Evolutionary conservation across 2,888 invertebrate species (phyloP).

Genomic region (Sesia apiformis): DNA sequence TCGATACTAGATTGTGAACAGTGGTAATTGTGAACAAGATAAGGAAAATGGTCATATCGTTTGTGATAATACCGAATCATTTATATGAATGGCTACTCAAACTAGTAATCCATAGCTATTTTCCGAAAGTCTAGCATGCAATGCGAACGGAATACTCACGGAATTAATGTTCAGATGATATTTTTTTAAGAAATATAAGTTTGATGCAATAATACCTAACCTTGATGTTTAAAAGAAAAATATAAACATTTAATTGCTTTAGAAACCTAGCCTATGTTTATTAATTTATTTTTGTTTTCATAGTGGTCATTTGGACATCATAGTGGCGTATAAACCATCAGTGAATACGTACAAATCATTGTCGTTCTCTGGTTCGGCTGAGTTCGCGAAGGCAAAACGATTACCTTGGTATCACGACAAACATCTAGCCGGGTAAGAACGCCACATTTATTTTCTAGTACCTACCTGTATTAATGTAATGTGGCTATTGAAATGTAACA

Average conservation of each 20-base stretch:
- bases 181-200: too few species aligned
- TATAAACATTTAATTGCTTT: too few species aligned
- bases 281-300: slow-evolving; percentile 10
- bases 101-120: not conserved
- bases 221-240: too few species aligned
- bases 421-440: slow-evolving; percentile 64
- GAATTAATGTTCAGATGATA: too few species aligned
- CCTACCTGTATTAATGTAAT: too few species aligned
- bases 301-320: slow-evolving; percentile 76
- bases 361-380: slow-evolving; percentile 51
- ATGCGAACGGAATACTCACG: not conserved
- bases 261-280: too few species aligned
- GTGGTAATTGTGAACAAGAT: not conserved
- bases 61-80: not conserved
- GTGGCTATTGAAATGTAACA: too few species aligned
- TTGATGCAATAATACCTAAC: too few species aligned
- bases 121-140: not conserved
- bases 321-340: slow-evolving; percentile 78
- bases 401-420: slow-evolving; percentile 57
- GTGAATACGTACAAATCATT: slow-evolving; percentile 63
- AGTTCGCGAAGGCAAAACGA: slow-evolving; percentile 57
- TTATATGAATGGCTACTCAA: not conserved
- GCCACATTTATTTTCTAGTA: not conserved
- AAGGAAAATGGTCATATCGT: not conserved
- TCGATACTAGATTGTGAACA: not conserved